These are phyloP conservation scores for Dione vanillae DNA, from an alignment of 2,888 invertebrate species.

Conservation along the genomic window DNA sequence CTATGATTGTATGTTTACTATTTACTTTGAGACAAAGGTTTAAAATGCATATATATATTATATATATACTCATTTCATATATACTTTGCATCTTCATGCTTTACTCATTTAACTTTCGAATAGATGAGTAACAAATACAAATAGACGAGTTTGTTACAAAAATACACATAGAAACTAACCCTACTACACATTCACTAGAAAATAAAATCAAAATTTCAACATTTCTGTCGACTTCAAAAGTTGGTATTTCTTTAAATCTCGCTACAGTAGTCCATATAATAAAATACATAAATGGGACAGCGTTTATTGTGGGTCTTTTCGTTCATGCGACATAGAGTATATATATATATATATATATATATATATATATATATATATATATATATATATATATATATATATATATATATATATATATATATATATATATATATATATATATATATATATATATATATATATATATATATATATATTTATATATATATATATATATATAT, in stretches of 20 bases:
- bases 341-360: background rate
- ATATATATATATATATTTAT: too few relatives aligned
- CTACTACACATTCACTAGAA: too few relatives aligned
- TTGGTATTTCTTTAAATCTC: constrained; percentile 1
- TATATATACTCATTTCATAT: too few relatives aligned
- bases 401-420: too few relatives aligned
- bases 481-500: too few relatives aligned
- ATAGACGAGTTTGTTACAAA: background rate
- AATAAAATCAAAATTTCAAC: constrained; percentile 9
- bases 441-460: too few relatives aligned
- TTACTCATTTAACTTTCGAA: background rate
- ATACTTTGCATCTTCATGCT: too few relatives aligned
- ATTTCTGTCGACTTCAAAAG: background rate
- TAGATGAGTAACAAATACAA: too few relatives aligned
- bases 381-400: too few relatives aligned
- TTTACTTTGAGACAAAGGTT: constrained; percentile 30
- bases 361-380: too few relatives aligned
- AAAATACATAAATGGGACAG: constrained; percentile 26
- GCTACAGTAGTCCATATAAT: constrained; percentile 12
- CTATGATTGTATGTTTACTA: constrained; percentile 39
- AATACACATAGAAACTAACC: background rate
- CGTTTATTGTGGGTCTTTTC: constrained; percentile 23
- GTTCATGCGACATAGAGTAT: constrained; percentile 14
- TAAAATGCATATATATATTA: background rate
- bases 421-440: too few relatives aligned